Evolutionary conservation across 2,113 vertebrate genomes (phyloP).

Genomic region (Helogale parvula): DNA sequence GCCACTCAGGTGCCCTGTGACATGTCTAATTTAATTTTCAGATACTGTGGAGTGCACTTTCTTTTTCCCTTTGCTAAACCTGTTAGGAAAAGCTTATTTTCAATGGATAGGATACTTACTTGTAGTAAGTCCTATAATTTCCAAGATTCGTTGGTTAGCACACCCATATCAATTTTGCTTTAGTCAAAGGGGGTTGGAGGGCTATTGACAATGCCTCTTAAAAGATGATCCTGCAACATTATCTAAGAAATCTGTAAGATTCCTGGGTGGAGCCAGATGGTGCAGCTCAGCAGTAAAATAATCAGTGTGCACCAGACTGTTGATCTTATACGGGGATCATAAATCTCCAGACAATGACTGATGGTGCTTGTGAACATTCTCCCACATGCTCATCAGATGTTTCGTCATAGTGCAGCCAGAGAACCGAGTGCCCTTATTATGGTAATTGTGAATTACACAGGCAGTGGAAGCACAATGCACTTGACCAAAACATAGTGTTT

Average conservation of each 20-base stretch:
- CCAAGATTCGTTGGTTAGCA: not conserved
- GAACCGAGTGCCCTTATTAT: not conserved
- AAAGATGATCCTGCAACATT: not conserved
- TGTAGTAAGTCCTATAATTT: conserved; percentile 20
- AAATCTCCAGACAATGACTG: conserved; percentile 25
- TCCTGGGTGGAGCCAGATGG: conserved; percentile 45
- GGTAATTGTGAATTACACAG: not conserved
- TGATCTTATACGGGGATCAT: not conserved
- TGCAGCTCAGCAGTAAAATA: conserved; percentile 32
- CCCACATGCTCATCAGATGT: conserved; percentile 32
- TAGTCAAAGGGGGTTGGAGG: not conserved
- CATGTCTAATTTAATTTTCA: conserved; percentile 16
- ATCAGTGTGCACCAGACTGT: conserved; percentile 14
- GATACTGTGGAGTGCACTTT: not conserved
- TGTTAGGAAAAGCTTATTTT: conserved; percentile 41
- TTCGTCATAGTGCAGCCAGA: conserved; percentile 7
- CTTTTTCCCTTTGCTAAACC: not conserved
- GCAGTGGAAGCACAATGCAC: not conserved
- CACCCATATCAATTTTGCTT: not conserved
- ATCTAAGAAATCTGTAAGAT: conserved; percentile 43
- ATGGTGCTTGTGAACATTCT: not conserved
- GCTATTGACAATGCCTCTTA: conserved; percentile 4
- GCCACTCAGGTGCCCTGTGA: too few species aligned
- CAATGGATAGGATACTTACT: not conserved
- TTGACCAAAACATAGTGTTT: not conserved